Evolutionary conservation across 2,113 vertebrate species (phyloP), one percentile per base, ranked within the genome.

Genomic region (Corythornis cristatus): DNA sequence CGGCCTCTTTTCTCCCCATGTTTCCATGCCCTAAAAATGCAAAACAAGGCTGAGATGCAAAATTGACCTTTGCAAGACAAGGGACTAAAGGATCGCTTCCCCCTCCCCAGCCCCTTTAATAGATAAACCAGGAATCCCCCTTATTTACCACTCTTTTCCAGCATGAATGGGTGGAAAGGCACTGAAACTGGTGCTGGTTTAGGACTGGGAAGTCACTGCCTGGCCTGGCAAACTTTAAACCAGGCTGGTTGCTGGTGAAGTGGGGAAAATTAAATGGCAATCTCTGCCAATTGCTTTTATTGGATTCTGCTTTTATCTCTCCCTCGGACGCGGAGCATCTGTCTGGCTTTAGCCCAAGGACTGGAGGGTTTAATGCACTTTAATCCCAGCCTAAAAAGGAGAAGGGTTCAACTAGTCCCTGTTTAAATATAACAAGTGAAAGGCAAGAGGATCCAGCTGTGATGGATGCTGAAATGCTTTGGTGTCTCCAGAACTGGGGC

Each of bases 81-180:
- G 0, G 26, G 48, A 4, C 1, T 1, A 0, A 5, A 42, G 28
- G 25, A 15, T 8, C 2, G 2, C 26, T 73, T 14, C 0, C 22
- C 25, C 6, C 11, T 35, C 46, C 54, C 22, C 21, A 37, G 31
- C 57, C 20, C 10, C 33, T 53, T 53, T 13, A 5, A 10, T 7
- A 20, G 18, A 23, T 13, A 64, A 85, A 46, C 0, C 9, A 80
- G 37, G 48, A 66, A 67, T 71, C 64, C 17, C 13, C 22, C 25
- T 66, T 17, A 11, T 80, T 86, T 74, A 22, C 21, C 31, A 7
- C 5, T 5, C 2, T 15, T 76, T 72, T 12, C 21, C 23, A 1
- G 3, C 17, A 37, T 45, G 23, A 10, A 13, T 10, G 84, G 46
- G 33, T 6, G 65, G 67, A 67, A 54, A 89, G 14, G 6, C n/a